A percentile compares a stretch with the other conserved stretches of the same genome.
Conservation (phyloP, 2,113 vertebrate species). For the Paradoxurus hermaphroditus region DNA sequence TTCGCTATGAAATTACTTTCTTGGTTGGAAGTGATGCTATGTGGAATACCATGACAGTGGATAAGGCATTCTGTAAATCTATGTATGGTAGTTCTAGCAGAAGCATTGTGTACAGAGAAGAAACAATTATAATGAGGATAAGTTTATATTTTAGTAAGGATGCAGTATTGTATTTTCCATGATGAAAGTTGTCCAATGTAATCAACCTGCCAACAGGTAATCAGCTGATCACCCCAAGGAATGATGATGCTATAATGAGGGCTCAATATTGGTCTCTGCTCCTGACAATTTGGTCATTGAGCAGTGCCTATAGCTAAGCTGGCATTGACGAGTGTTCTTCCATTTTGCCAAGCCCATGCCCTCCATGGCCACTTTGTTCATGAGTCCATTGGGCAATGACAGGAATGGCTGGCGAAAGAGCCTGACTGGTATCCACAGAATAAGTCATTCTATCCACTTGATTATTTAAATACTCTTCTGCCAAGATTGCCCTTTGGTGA, state of each 20-base stretch:
- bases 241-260: background rate
- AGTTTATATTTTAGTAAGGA: background rate
- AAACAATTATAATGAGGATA: background rate
- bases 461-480: background rate
- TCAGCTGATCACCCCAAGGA: background rate
- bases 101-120: background rate
- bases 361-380: background rate
- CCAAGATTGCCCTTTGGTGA: background rate
- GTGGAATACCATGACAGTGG: background rate
- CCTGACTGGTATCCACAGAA: background rate
- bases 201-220: background rate
- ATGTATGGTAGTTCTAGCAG: background rate
- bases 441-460: background rate
- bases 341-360: background rate
- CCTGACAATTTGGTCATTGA: background rate
- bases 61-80: background rate
- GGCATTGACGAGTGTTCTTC: background rate
- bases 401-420: background rate
- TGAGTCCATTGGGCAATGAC: background rate
- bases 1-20: background rate
- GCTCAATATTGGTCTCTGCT: background rate
- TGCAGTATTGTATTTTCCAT: background rate
- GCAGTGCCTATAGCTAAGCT: background rate
- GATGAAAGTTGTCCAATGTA: background rate
- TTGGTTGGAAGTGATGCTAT: background rate